Conservation (phyloP, 2,888 invertebrate species). For the Punctoribates punctum region DNA sequence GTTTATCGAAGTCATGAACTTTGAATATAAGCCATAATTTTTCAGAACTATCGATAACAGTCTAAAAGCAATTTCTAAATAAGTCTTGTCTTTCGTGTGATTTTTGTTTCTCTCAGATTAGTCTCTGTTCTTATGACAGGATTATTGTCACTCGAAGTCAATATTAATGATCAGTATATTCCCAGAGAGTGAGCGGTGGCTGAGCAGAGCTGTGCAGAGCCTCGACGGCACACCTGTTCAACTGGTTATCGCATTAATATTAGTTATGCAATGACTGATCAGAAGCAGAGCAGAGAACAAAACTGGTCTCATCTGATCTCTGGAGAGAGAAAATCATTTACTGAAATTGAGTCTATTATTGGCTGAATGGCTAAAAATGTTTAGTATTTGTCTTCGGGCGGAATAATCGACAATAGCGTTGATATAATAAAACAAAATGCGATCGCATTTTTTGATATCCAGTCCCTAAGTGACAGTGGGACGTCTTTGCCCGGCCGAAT, state of each 20-base stretch:
- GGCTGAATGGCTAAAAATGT: neutral
- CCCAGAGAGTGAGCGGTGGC: too few relatives aligned
- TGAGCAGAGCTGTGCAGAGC: too few relatives aligned
- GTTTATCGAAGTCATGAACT: neutral
- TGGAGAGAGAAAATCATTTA: neutral
- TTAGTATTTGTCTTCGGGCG: neutral
- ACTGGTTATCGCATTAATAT: slow-evolving; percentile 4
- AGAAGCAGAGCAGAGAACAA: neutral
- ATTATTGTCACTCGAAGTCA: slow-evolving; percentile 16
- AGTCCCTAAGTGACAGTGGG: neutral
- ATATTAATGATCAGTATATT: slow-evolving; percentile 11
- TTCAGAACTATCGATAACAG: neutral
- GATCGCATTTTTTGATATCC: neutral
- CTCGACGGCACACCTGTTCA: neutral
- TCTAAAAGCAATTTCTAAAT: neutral
- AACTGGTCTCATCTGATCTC: neutral
- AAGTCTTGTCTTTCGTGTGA: neutral
- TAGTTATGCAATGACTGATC: slow-evolving; percentile 4
- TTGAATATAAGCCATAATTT: neutral
- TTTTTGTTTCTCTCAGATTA: neutral
- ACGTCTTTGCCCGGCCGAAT: neutral
- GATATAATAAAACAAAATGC: slow-evolving; percentile 14
- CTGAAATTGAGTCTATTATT: neutral
- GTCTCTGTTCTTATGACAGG: neutral
- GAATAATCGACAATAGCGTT: slow-evolving; percentile 2